Evolutionary conservation across 2,113 vertebrate species (phyloP), one percentile per base, ranked within the genome.

Genomic region (Coptodon bakossiorum): DNA sequence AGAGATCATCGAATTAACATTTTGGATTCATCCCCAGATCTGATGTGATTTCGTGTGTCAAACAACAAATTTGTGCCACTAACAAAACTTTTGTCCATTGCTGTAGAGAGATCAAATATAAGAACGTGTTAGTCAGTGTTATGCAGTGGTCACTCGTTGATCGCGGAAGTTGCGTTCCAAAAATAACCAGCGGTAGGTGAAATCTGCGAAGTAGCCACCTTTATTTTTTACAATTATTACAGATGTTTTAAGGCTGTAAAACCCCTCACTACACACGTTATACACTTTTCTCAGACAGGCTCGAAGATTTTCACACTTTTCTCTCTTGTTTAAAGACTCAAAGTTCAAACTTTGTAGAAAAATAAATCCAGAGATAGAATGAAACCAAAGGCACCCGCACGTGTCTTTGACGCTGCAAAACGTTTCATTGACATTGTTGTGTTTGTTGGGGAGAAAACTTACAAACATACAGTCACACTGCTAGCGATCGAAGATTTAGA

Each of bases 401-500:
- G 6, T 56, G 53, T 12, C 53, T 56, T 56, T 56, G 22, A 24
- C 0, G 1, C 6, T 24, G 53, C 53, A 56, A 54, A 54, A 54
- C 0, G 22, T 4, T 13, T 56, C 0, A 6, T 56, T 0, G 53
- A 24, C 11, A 13, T 24, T 56, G 22, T 56, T 1, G 53, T 2
- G 52, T 56, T 56, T 56, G 53, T 56, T 24, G 53, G 3, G 53
- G 53, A 13, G 53, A 56, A 56, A 56, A 24, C 53, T 13, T 56
- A 56, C 53, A 56, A 24, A 56, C 53, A 56, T 56, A 56, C 11
- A 2, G 53, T 24, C 53, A 56, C 53, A 13, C 53, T 56, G 53
- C 22, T 24, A 56, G 53, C 0, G 2, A 56, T 0, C 22, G 4
- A 56, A 7, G 54, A 56, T 56, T 56, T 27, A 1, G 2, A 7